Evolutionary conservation across 1,140 invertebrate genomes (phyloP).

Genomic region (Antheraea pernyi): DNA sequence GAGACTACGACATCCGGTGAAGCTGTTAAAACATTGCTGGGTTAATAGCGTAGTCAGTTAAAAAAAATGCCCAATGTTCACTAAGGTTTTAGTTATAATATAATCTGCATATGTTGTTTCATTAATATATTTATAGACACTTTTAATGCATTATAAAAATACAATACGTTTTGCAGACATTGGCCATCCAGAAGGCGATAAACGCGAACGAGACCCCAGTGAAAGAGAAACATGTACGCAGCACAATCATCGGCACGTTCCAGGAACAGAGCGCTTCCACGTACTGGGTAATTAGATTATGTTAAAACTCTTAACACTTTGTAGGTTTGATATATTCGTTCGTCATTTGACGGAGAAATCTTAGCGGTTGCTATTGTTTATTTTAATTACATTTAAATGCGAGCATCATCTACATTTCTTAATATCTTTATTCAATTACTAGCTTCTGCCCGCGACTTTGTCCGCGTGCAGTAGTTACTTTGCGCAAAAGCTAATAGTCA

Average conservation of each 20-base stretch:
- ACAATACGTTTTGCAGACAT: constrained; percentile 78
- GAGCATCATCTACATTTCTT: neutral
- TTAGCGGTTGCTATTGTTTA: neutral
- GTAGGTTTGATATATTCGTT: neutral
- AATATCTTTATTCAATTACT: neutral
- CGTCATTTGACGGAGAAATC: neutral
- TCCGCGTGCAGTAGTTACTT: too few species aligned
- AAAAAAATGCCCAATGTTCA: too few species aligned
- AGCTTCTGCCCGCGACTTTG: too few species aligned
- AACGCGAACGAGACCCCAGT: constrained; percentile 93
- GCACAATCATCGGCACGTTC: constrained; percentile 97
- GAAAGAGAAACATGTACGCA: constrained; percentile 98
- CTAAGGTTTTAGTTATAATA: too few species aligned
- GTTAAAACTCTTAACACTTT: constrained; percentile 1
- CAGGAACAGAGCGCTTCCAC: constrained; percentile 93
- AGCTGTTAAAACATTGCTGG: too few species aligned
- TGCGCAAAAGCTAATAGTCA: too few species aligned
- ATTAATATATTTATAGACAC: neutral
- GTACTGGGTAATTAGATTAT: constrained; percentile 86
- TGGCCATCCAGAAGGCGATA: constrained; percentile 94
- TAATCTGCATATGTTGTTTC: neutral
- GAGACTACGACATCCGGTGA: too few species aligned
- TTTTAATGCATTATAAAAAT: neutral
- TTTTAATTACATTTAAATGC: neutral
- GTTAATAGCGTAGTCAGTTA: too few species aligned